Percentiles rank a stretch among this genome's conserved stretches.
phyloP scores from a whole-genome alignment of 2,797 vertebrate species.

The Sternarchorhynchus goeldii region DNA sequence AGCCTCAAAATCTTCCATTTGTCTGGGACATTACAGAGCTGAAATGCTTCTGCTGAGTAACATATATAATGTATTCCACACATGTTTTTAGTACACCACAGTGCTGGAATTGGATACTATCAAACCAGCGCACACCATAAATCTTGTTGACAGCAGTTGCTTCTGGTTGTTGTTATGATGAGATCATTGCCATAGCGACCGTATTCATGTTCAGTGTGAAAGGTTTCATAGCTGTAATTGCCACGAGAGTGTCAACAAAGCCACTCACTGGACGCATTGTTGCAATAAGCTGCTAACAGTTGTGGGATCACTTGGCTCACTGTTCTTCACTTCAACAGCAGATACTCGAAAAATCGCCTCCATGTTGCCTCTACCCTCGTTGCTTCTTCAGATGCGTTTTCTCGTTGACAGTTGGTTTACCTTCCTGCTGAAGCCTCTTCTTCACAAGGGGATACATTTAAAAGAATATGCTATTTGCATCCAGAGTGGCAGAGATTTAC shows the following conservation, averaged over 20 bases:
- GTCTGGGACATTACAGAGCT: background rate
- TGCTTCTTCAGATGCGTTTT: background rate
- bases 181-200: slow-evolving; percentile 45
- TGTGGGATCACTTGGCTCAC: background rate
- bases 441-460: background rate
- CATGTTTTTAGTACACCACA: slow-evolving; percentile 41
- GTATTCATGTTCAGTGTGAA: slow-evolving; percentile 42
- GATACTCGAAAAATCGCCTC: background rate
- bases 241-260: slow-evolving; percentile 23
- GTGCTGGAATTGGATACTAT: slow-evolving; percentile 38
- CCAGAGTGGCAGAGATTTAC: background rate
- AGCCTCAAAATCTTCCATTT: slow-evolving; percentile 8
- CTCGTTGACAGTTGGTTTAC: background rate
- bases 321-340: background rate
- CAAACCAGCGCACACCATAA: slow-evolving; percentile 27
- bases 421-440: background rate
- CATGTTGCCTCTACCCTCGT: background rate
- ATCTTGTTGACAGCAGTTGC: slow-evolving; percentile 48
- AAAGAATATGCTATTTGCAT: background rate
- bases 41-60: slow-evolving; percentile 39
- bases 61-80: slow-evolving; percentile 47
- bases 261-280: background rate
- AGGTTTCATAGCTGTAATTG: slow-evolving; percentile 30
- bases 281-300: slow-evolving; percentile 1
- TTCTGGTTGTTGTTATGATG: slow-evolving; percentile 51